These are phyloP conservation scores for Glandiceps talaboti DNA, from an alignment of 53 echinoderm and acorn worm genomes.

Conservation along the genomic window DNA sequence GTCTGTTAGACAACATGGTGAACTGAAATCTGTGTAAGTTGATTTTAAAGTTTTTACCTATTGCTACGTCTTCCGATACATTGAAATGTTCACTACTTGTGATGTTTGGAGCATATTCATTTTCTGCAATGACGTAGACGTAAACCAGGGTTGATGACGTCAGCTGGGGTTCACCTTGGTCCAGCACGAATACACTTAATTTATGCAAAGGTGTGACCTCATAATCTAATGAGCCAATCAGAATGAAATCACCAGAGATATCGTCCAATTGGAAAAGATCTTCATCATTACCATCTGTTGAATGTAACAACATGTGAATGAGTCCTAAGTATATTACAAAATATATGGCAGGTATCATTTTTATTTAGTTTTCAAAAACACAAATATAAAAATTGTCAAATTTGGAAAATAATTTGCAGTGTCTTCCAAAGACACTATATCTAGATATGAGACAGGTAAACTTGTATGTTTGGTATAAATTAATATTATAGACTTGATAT, in stretches of 20 bases:
- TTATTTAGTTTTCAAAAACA: too few relatives aligned
- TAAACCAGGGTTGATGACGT: background rate
- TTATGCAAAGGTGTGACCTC: background rate
- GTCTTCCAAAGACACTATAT: too few relatives aligned
- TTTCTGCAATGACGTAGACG: background rate
- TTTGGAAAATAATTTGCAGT: too few relatives aligned
- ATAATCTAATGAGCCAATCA: background rate
- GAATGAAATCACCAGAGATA: background rate
- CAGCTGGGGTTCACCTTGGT: background rate
- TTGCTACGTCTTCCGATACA: background rate
- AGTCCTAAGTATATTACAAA: too few relatives aligned
- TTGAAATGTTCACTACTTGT: background rate
- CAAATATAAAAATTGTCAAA: too few relatives aligned
- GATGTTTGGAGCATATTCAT: background rate
- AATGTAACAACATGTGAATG: background rate
- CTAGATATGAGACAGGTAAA: too few relatives aligned
- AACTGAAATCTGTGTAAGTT: too few relatives aligned
- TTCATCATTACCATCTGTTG: background rate
- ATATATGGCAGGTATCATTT: too few relatives aligned
- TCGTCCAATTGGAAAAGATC: background rate
- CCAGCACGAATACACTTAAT: background rate
- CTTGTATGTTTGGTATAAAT: too few relatives aligned
- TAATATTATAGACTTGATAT: too few relatives aligned
- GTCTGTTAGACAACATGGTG: too few relatives aligned
- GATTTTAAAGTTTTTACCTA: too few relatives aligned